Evolutionary conservation across 1,140 invertebrate species (phyloP).

Genomic region (Drosophila teissieri): DNA sequence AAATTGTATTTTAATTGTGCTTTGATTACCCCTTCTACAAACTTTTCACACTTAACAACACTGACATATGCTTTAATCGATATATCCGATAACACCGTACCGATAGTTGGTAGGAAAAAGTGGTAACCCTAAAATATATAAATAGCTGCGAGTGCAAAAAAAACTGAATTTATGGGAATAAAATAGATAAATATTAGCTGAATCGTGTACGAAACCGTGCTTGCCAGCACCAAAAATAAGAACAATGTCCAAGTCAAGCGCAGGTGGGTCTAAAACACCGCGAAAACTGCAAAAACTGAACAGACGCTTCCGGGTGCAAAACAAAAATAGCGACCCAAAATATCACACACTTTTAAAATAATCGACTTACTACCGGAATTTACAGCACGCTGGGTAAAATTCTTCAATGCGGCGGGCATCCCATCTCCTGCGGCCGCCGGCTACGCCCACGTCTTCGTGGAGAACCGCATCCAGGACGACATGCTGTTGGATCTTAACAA

Average conservation of each 20-base stretch:
- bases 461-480: conserved; percentile 92
- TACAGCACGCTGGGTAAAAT: conserved; percentile 88
- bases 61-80: background rate
- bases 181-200: conserved; percentile 15
- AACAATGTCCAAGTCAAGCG: conserved; percentile 69
- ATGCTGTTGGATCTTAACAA: conserved; percentile 93
- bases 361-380: background rate
- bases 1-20: too few relatives aligned
- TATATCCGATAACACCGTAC: background rate
- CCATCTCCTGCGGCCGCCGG: conserved; percentile 89
- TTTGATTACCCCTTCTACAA: background rate
- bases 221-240: conserved; percentile 3
- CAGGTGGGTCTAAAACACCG: conserved; percentile 40
- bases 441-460: conserved; percentile 92
- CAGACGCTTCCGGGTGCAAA: conserved; percentile 14
- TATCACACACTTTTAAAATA: background rate
- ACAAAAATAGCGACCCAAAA: conserved; percentile 16
- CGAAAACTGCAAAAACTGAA: background rate
- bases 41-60: background rate
- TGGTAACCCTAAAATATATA: conserved; percentile 33
- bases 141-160: conserved; percentile 38
- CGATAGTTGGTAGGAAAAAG: background rate
- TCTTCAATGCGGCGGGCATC: conserved; percentile 92
- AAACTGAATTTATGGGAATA: conserved; percentile 28
- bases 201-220: conserved; percentile 4